Evolutionary conservation across 2,113 vertebrate species (phyloP), one percentile per base, ranked within the genome.

Genomic region (Colinus virginianus): DNA sequence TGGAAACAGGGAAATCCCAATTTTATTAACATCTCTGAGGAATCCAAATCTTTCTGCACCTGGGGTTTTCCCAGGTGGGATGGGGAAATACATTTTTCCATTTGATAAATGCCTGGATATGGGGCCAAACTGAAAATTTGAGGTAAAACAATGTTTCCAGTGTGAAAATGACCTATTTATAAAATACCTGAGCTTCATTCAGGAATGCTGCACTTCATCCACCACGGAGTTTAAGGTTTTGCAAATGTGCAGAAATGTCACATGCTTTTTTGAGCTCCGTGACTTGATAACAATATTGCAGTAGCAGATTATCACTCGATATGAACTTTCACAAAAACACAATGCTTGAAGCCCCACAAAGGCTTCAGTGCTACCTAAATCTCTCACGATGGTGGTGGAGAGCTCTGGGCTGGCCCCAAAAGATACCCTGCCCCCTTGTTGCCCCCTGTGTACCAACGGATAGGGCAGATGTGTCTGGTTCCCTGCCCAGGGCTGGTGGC

Each of bases 1-100:
- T 96, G 95, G 94, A 96, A 96, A 96, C 94, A 96, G 95, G 94
- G 95, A 95, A 96, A 96, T 96, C 95, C 96, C 95, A 94, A 85
- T 96, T 96, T 96, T 96, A 94, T 95, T 96, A 96, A 94, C 90
- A 72, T 87, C 93, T 92, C 84, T 94, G 68, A 92, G 79, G 93
- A 89, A 91, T 75, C 87, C 68, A 92, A 92, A 82, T 64, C 61
- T 71, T 83, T 96, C 59, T 94, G 71, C 82, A 94, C 78, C 95
- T 91, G 94, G 93, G 89, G 67, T 94, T 96, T 96, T 95, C 94
- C 95, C 94, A 90, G 61, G 43, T 95, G 92, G 90, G 88, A 95
- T 64, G 72, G 93, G 83, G 88, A 96, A 96, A 87, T 67, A 53
- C 56, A 89, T 92, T 95, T 94, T 94, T 94, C 78, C 48, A 68